A percentile compares a stretch with the other conserved stretches of the same genome.
Conservation (phyloP, 2,113 vertebrate genomes). For the Tupaia tana region DNA sequence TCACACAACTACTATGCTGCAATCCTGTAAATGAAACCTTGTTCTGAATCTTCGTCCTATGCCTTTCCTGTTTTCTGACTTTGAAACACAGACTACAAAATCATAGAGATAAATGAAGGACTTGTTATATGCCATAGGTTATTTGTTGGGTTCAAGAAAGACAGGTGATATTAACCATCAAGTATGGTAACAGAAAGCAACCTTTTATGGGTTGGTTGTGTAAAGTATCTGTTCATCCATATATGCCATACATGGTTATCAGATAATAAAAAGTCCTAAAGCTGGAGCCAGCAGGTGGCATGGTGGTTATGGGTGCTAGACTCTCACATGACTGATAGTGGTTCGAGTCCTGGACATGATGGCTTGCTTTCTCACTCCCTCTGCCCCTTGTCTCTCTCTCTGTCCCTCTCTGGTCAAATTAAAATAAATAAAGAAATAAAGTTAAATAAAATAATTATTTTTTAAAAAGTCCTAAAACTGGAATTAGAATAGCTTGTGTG, state of each 20-base stretch:
- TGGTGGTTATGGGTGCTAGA: too few species aligned
- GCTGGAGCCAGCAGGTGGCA: not conserved
- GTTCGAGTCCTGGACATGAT: too few species aligned
- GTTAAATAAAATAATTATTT: too few species aligned
- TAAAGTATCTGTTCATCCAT: not conserved
- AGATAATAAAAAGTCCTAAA: not conserved
- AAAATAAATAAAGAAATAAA: too few species aligned
- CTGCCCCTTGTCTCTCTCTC: too few species aligned
- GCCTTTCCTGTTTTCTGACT: not conserved
- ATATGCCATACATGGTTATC: not conserved
- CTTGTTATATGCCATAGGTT: not conserved
- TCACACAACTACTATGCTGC: fast-evolving
- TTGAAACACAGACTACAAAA: not conserved
- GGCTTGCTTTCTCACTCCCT: too few species aligned
- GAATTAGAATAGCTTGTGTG: not conserved
- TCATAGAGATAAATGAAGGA: not conserved
- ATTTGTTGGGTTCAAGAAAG: not conserved
- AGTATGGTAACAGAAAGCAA: not conserved
- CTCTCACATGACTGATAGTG: too few species aligned
- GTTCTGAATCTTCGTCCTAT: not conserved
- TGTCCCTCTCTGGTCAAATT: too few species aligned
- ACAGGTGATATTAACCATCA: not conserved
- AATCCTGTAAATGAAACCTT: not conserved
- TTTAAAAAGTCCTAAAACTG: too few species aligned
- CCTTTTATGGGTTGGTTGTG: not conserved